Evolutionary conservation across 2,113 vertebrate species (phyloP).

Genomic region (Pungitius pungitius): DNA sequence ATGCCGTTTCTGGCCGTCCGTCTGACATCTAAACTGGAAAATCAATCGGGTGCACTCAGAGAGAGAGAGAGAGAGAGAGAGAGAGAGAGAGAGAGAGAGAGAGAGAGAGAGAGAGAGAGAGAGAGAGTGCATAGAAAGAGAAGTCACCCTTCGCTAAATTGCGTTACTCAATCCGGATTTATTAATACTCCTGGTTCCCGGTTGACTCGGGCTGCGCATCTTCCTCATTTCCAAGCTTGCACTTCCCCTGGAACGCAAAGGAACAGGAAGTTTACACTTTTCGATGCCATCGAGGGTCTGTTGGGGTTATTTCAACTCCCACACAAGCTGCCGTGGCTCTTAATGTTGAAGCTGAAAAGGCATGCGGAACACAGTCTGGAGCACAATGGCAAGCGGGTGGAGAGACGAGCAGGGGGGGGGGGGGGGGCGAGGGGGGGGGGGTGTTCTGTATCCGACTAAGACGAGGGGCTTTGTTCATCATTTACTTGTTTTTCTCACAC

Average conservation of each 20-base stretch:
- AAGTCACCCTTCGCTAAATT: not conserved
- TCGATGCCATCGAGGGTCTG: slow-evolving; percentile 19
- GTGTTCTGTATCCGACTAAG: slow-evolving; percentile 22
- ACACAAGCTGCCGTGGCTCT: slow-evolving; percentile 39
- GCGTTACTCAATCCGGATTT: not conserved
- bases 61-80: too few species aligned
- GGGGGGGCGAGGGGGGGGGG: slow-evolving; percentile 11
- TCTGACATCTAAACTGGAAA: not conserved
- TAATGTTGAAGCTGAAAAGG: slow-evolving; percentile 6
- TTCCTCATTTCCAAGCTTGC: too few species aligned
- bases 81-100: not conserved
- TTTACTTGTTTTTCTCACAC: slow-evolving; percentile 31
- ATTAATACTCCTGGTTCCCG: too few species aligned
- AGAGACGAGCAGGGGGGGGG: slow-evolving; percentile 30
- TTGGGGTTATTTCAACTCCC: slow-evolving; percentile 11
- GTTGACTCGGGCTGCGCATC: too few species aligned
- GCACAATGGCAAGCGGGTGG: slow-evolving; percentile 43
- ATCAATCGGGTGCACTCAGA: slow-evolving; percentile 33
- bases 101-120: too few species aligned
- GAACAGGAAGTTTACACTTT: too few species aligned
- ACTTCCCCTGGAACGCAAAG: too few species aligned
- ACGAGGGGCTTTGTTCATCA: slow-evolving; percentile 43
- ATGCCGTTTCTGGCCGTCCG: not conserved
- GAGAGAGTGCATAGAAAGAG: not conserved
- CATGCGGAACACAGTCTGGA: not conserved